Base-by-base conservation (phyloP, 2,888 invertebrate genomes). In the Drosophila fungiperda region DNA sequence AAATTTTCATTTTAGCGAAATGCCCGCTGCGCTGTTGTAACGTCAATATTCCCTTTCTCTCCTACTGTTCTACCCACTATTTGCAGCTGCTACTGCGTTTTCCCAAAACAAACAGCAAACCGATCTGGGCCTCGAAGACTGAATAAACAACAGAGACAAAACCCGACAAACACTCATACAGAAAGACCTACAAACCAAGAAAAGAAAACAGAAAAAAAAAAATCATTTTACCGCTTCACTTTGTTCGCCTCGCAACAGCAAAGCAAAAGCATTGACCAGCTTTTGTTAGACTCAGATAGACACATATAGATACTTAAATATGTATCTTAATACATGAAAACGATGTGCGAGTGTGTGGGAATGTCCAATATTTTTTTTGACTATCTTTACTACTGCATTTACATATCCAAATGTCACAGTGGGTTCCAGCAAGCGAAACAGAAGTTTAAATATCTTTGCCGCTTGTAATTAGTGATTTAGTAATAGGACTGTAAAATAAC, bases 71-170 rank as follows among this genome's bases (percentile, higher is more conserved):
- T 6, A 4, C 12, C 17, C 20, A 38, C n/a, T 17, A 20, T 32
- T 12, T 50, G 29, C 29, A 40, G 68, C 49, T 53, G 42, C 32
- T n/a, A 29, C 40, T 53, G 45, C 52, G 52, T 42, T 55, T 49
- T 48, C 53, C 55, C 68, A 82, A 38, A 76, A 64, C 71, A 78
- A 83, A 83, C 75, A 83, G 68, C 62, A 69, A 73, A 71, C 55
- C 67, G 63, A 84, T 82, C 74, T 70, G 68, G 50, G 63, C 72
- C 67, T 68, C 80, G 69, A 50, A 83, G 81, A 80, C 89, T 86
- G 83, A 85, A 85, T 86, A 86, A 88, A 88, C 89, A 85, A 70
- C 59, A 62, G 65, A 71, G 72, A 78, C 70, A 71, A 83, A 88
- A 83, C 83, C 78, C 59, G 58, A 74, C 64, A 57, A 6, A 55